These are phyloP conservation scores for human (Homo sapiens) DNA, from an alignment of 2,113 vertebrate species.

Conservation along the genomic window GRCh38 chr7:102158001-102158500, in stretches of 20 bases:
- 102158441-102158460: not conserved
- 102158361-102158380: not conserved
- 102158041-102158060: not conserved
- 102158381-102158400: no score
- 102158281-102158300: not conserved
- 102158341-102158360: not conserved
- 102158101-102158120: not conserved
- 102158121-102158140: not conserved
- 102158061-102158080: not conserved
- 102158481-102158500: not conserved
- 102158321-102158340: not conserved
- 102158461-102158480: not conserved
- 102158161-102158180: not conserved
- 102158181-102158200: not conserved
- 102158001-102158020: no score
- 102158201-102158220: not conserved
- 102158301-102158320: not conserved
- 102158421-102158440: not conserved
- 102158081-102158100: not conserved
- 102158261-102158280: not conserved
- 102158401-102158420: not conserved
- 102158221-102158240: not conserved
- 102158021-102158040: not conserved
- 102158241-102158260: not conserved
- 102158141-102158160: conserved; percentile 20